These are phyloP conservation scores for Callimico goeldii DNA, from an alignment of 2,797 vertebrate genomes.

Conservation along the genomic window DNA sequence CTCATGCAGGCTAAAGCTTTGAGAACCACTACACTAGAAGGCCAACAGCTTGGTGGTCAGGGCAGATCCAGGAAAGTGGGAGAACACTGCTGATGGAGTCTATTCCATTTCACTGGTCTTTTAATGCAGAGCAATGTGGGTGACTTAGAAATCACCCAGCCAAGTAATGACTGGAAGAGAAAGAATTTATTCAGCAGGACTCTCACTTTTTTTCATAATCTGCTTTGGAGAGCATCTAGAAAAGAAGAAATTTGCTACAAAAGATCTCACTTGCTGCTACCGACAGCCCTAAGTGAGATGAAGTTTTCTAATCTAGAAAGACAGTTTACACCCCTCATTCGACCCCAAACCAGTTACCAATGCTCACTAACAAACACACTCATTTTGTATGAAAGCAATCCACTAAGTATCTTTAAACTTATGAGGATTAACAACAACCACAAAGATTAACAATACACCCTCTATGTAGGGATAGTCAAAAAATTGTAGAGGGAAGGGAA, in stretches of 20 bases:
- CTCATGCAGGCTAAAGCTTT: not conserved
- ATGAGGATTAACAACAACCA: not conserved
- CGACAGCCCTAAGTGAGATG: not conserved
- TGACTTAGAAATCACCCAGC: not conserved
- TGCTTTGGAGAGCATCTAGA: not conserved
- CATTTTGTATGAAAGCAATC: not conserved
- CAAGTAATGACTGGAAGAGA: not conserved
- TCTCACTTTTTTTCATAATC: not conserved
- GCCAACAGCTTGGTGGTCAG: not conserved
- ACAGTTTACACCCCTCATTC: not conserved
- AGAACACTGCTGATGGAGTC: not conserved
- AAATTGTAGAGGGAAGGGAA: not conserved
- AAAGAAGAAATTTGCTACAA: not conserved
- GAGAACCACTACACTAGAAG: not conserved
- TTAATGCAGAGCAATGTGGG: not conserved
- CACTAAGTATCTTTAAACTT: not conserved
- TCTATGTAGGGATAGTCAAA: not conserved
- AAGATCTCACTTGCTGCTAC: not conserved
- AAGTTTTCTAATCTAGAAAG: not conserved
- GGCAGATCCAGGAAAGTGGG: not conserved
- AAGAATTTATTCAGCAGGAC: not conserved
- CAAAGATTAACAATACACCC: not conserved
- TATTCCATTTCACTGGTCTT: not conserved
- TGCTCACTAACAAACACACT: not conserved
- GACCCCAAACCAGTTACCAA: not conserved